A percentile compares a stretch with the other conserved stretches of the same genome.
These are phyloP conservation scores for Crotalus horridus DNA, from an alignment of 2,113 vertebrate genomes.

Conservation along the genomic window DNA sequence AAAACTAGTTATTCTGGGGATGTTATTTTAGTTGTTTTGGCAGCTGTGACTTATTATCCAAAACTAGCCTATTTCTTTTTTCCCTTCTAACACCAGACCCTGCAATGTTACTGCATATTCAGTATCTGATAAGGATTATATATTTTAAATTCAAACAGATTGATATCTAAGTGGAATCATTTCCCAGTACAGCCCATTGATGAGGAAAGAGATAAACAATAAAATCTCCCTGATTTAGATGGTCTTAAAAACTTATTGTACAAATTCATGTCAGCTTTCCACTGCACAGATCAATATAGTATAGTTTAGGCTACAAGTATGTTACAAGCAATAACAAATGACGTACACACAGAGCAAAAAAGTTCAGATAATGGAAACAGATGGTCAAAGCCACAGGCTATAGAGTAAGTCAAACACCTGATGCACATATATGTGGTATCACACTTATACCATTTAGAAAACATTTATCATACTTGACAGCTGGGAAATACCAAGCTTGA, in stretches of 20 bases:
- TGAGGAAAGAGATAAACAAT: background rate
- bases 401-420: background rate
- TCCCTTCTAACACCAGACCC: background rate
- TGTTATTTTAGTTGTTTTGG: constrained; percentile 10
- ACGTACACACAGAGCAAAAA: background rate
- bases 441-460: background rate
- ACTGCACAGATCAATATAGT: background rate
- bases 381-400: background rate
- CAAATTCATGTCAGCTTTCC: background rate
- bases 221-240: background rate
- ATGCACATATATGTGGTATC: background rate
- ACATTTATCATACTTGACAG: background rate
- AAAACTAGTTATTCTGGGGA: background rate
- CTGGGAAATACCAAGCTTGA: background rate
- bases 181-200: background rate
- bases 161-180: background rate
- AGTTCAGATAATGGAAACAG: background rate
- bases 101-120: background rate
- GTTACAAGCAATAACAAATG: background rate
- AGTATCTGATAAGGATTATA: background rate
- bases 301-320: background rate
- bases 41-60: background rate
- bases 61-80: background rate
- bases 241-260: background rate
- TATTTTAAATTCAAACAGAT: background rate